Evolutionary conservation across 2,113 vertebrate species (phyloP).

Genomic region (Gopherus evgoodei): DNA sequence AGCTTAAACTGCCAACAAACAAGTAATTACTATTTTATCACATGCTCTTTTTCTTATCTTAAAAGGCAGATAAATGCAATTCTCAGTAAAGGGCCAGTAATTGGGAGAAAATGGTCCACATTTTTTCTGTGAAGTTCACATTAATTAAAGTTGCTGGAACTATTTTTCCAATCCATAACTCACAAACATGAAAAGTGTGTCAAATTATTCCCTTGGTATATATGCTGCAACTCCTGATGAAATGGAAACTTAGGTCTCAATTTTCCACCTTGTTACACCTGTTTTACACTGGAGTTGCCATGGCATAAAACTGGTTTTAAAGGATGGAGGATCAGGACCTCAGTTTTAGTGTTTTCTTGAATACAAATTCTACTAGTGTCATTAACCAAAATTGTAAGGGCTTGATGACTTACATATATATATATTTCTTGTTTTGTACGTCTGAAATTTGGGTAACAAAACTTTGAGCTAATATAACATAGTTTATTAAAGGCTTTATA

Average conservation of each 20-base stretch:
- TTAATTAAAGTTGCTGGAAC: slow-evolving; percentile 56
- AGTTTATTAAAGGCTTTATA: background rate
- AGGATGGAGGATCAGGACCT: background rate
- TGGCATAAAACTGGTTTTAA: background rate
- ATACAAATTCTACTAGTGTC: background rate
- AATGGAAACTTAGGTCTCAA: background rate
- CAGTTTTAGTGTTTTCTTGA: background rate
- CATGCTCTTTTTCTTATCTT: background rate
- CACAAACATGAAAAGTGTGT: slow-evolving; percentile 50
- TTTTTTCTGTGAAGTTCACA: slow-evolving; percentile 61
- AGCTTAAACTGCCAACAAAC: slow-evolving; percentile 12
- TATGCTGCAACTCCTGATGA: background rate
- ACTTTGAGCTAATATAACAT: background rate
- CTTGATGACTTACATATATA: background rate
- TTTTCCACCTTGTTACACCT: background rate
- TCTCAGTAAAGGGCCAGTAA: slow-evolving; percentile 63
- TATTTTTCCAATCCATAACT: slow-evolving; percentile 55
- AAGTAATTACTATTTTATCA: slow-evolving; percentile 4
- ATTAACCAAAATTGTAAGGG: background rate
- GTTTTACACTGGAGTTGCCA: background rate
- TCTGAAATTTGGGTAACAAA: background rate
- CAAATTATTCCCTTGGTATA: slow-evolving; percentile 9
- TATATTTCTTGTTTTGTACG: background rate
- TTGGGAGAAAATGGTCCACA: slow-evolving; percentile 43
- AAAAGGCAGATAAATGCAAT: slow-evolving; percentile 47